These are phyloP conservation scores for Scelioninae gen. 2 DNA, from an alignment of 2,888 invertebrate species.

Conservation along the genomic window DNA sequence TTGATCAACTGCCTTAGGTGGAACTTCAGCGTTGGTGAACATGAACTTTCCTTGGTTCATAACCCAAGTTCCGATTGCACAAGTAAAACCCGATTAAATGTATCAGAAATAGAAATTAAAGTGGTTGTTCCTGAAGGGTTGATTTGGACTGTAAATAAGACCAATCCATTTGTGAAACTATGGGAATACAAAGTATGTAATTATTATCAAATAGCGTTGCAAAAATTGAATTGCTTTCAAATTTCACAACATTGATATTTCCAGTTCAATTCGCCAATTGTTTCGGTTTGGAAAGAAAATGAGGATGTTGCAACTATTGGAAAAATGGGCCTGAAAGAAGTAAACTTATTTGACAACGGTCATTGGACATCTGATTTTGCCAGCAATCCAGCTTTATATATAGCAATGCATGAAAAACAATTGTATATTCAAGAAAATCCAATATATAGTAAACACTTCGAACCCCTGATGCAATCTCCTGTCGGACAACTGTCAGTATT, in stretches of 20 bases:
- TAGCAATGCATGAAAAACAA: slow-evolving; percentile 90
- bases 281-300: slow-evolving; percentile 89
- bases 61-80: slow-evolving; percentile 76
- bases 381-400: slow-evolving; percentile 83
- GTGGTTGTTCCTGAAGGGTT: slow-evolving; percentile 85
- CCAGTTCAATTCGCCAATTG: slow-evolving; percentile 89
- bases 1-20: slow-evolving; percentile 80
- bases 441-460: slow-evolving; percentile 62
- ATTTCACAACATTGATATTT: neutral
- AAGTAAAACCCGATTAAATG: slow-evolving; percentile 57
- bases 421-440: slow-evolving; percentile 76
- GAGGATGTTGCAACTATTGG: slow-evolving; percentile 67
- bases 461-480: slow-evolving; percentile 47
- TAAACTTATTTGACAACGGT: slow-evolving; percentile 85
- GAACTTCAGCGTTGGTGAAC: slow-evolving; percentile 97
- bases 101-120: slow-evolving; percentile 77
- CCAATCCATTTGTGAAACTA: slow-evolving; percentile 77
- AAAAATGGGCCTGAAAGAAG: slow-evolving; percentile 77
- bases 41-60: slow-evolving; percentile 82
- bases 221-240: too few species aligned
- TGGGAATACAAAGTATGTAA: slow-evolving; percentile 86
- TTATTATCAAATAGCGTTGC: slow-evolving; percentile 10
- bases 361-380: slow-evolving; percentile 75
- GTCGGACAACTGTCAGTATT: slow-evolving; percentile 74
- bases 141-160: slow-evolving; percentile 81